These are phyloP conservation scores for Caenorhabditis angaria DNA, from an alignment of 2,888 invertebrate genomes.

Conservation along the genomic window DNA sequence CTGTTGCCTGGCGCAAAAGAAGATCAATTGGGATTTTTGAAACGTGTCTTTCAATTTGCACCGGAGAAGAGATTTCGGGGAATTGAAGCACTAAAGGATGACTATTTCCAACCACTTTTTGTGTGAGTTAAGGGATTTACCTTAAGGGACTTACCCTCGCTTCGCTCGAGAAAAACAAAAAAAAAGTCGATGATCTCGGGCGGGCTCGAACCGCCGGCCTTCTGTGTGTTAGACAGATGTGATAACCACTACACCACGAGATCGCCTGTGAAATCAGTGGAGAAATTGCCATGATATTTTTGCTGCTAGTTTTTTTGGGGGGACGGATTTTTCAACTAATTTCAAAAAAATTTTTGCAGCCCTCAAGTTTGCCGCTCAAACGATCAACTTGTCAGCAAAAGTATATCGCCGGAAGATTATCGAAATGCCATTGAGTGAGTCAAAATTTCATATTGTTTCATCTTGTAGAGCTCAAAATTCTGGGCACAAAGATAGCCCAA, in stretches of 20 bases:
- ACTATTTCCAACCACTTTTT: slow-evolving; percentile 47
- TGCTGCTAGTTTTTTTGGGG: too few relatives aligned
- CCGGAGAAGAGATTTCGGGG: slow-evolving; percentile 54
- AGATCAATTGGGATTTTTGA: slow-evolving; percentile 45
- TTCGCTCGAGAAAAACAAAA: too few relatives aligned
- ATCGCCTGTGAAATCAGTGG: too few relatives aligned
- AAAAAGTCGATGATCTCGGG: slow-evolving; percentile 65
- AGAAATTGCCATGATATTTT: too few relatives aligned
- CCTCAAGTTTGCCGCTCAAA: slow-evolving; percentile 40
- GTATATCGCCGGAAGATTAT: slow-evolving; percentile 43
- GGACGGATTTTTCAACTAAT: too few relatives aligned
- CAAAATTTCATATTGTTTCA: too few relatives aligned
- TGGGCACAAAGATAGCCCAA: too few relatives aligned
- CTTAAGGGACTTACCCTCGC: too few relatives aligned
- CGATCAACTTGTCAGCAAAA: slow-evolving; percentile 40
- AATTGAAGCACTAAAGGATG: slow-evolving; percentile 40
- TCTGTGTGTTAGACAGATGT: slow-evolving; percentile 71
- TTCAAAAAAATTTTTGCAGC: too few relatives aligned
- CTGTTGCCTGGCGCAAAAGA: slow-evolving; percentile 26
- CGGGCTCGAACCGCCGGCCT: slow-evolving; percentile 70
- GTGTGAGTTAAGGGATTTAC: too few relatives aligned
- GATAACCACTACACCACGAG: slow-evolving; percentile 71
- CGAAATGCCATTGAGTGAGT: slow-evolving; percentile 34
- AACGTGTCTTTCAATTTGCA: slow-evolving; percentile 48
- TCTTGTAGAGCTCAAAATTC: too few relatives aligned